These are phyloP conservation scores for Emydura subglobosa DNA, from an alignment of 2,113 vertebrate species.

Conservation along the genomic window DNA sequence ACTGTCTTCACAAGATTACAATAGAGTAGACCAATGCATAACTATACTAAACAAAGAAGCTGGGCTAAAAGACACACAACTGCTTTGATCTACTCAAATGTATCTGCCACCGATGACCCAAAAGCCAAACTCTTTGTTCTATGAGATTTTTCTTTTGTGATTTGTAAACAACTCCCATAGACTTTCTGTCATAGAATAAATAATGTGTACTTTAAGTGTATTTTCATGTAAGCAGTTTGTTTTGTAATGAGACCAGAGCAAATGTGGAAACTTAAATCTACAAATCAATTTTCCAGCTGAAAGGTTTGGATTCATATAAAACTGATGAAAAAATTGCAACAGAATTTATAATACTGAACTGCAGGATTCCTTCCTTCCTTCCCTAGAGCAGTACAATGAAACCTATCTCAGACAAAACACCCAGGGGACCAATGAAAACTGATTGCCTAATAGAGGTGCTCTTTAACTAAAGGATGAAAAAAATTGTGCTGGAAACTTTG, in stretches of 20 bases:
- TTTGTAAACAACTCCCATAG: not conserved
- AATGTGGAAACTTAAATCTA: not conserved
- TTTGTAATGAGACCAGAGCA: not conserved
- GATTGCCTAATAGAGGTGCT: not conserved
- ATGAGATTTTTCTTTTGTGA: not conserved
- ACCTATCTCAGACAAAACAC: not conserved
- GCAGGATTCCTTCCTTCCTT: not conserved
- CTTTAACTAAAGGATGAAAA: not conserved
- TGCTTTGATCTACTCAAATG: not conserved
- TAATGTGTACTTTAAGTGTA: not conserved
- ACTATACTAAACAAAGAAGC: not conserved
- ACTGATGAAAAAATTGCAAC: not conserved
- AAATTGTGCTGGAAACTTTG: not conserved
- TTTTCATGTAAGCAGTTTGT: not conserved
- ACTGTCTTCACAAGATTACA: not conserved
- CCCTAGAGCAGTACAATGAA: not conserved
- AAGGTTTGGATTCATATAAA: not conserved
- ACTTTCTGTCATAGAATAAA: not conserved
- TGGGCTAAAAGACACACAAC: not conserved
- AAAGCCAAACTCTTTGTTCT: not conserved
- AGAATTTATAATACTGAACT: not conserved
- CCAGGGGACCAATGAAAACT: not conserved
- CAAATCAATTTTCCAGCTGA: not conserved
- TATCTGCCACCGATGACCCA: not conserved
- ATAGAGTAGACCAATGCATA: not conserved